Percentiles rank a stretch among this genome's conserved stretches.
Conservation (phyloP, 2,888 invertebrate species). For the Tetragonisca angustula region DNA sequence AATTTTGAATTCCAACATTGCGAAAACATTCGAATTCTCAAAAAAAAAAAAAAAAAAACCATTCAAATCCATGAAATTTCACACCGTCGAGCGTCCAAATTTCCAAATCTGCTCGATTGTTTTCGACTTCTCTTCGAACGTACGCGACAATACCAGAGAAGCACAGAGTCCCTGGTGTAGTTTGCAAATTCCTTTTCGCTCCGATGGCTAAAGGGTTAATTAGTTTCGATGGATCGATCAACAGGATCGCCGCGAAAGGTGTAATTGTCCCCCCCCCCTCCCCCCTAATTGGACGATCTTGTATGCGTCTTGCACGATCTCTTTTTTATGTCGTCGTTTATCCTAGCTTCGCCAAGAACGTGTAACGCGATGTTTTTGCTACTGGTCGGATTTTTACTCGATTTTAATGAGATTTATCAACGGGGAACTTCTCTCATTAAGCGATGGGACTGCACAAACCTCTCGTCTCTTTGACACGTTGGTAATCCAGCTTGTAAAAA, state of each 20-base stretch:
- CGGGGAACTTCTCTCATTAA: slow-evolving; percentile 38
- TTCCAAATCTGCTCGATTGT: too few species aligned
- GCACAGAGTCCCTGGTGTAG: not conserved
- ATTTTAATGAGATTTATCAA: slow-evolving; percentile 8
- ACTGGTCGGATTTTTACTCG: not conserved
- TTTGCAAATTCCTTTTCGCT: not conserved
- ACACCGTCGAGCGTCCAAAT: not conserved
- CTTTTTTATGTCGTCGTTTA: slow-evolving; percentile 13
- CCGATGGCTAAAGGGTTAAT: slow-evolving; percentile 37
- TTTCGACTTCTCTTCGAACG: too few species aligned
- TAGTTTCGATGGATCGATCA: slow-evolving; percentile 26
- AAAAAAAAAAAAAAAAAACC: too few species aligned
- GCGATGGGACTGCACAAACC: slow-evolving; percentile 6
- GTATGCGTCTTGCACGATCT: slow-evolving; percentile 13
- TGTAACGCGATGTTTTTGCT: not conserved
- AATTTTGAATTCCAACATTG: not conserved
- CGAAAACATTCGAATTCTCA: not conserved
- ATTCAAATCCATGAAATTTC: not conserved
- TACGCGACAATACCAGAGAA: not conserved
- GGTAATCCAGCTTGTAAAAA: too few species aligned
- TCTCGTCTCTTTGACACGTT: not conserved
- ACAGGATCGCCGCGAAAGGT: slow-evolving; percentile 30
- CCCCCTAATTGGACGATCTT: slow-evolving; percentile 45
- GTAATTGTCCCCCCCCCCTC: slow-evolving; percentile 42
- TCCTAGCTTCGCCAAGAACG: not conserved